A percentile compares a stretch with the other conserved stretches of the same genome.
These are phyloP conservation scores for Agapostemon virescens DNA, from an alignment of 2,888 invertebrate species.

Conservation along the genomic window DNA sequence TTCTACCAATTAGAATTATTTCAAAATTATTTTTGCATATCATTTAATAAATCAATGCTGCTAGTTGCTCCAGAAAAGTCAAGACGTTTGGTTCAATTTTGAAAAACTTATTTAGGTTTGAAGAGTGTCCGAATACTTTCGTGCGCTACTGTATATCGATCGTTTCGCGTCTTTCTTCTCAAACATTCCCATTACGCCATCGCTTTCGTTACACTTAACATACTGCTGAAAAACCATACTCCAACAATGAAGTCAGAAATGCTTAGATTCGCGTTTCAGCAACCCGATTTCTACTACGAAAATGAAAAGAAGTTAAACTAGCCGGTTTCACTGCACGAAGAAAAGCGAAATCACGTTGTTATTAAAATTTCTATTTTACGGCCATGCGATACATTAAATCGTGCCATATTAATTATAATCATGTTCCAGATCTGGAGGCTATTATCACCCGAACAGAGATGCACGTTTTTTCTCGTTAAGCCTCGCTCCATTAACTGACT, in stretches of 20 bases:
- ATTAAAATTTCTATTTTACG: not conserved
- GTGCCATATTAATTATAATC: not conserved
- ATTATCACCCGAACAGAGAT: not conserved
- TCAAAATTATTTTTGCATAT: too few species aligned
- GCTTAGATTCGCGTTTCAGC: not conserved
- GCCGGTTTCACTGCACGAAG: not conserved
- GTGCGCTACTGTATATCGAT: too few species aligned
- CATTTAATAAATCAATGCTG: too few species aligned
- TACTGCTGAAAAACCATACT: too few species aligned
- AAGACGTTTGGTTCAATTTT: too few species aligned
- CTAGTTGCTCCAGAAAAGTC: too few species aligned
- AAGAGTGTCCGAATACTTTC: too few species aligned
- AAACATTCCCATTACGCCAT: too few species aligned
- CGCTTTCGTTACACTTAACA: too few species aligned
- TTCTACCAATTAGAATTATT: too few species aligned
- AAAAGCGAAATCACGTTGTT: not conserved
- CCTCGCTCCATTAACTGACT: slow-evolving; percentile 8
- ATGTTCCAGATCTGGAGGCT: not conserved
- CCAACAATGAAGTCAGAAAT: not conserved
- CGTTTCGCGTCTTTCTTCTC: too few species aligned
- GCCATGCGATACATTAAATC: not conserved
- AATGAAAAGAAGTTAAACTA: not conserved
- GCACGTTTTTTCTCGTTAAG: not conserved
- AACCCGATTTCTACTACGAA: not conserved
- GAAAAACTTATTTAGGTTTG: too few species aligned